A percentile compares a stretch with the other conserved stretches of the same genome.
Conservation (phyloP, 2,888 invertebrate species). For the Eupithecia centaureata region DNA sequence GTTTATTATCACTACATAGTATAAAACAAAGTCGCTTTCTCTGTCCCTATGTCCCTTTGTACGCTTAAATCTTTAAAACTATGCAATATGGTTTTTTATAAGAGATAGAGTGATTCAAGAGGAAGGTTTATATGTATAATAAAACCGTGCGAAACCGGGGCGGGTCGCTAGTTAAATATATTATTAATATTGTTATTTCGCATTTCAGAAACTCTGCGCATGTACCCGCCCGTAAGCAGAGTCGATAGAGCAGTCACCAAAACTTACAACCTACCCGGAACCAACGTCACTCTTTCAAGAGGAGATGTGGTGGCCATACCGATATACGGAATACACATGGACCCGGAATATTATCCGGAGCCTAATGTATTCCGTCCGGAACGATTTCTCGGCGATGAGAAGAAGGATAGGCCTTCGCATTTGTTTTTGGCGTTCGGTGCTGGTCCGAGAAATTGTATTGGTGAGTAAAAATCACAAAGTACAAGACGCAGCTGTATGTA, state of each 20-base stretch:
- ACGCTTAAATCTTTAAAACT: no score
- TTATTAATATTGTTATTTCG: no score
- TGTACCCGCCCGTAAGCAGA: conserved; percentile 82
- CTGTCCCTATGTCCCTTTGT: no score
- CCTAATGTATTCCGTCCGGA: conserved; percentile 82
- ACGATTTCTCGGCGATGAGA: conserved; percentile 82
- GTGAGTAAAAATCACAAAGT: conserved; percentile 49
- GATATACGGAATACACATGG: conserved; percentile 80
- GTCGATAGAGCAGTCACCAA: conserved; percentile 83
- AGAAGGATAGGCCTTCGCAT: conserved; percentile 74
- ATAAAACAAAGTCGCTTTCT: no score
- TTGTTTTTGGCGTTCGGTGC: conserved; percentile 82
- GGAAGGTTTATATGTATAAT: no score
- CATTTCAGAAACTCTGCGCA: conserved; percentile 82
- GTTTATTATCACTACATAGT: no score
- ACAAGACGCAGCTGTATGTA: no score
- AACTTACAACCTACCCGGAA: conserved; percentile 79
- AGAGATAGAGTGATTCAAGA: no score
- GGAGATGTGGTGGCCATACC: conserved; percentile 78
- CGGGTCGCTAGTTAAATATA: no score
- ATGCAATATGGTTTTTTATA: no score
- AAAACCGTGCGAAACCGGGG: no score
- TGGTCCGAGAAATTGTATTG: conserved; percentile 82
- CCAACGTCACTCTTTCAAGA: conserved; percentile 68
- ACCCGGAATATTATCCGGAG: conserved; percentile 81